Percentiles rank a stretch among this genome's conserved stretches.
phyloP scores from a whole-genome alignment of 2,888 invertebrate species.

The Sthenelais limicola region DNA sequence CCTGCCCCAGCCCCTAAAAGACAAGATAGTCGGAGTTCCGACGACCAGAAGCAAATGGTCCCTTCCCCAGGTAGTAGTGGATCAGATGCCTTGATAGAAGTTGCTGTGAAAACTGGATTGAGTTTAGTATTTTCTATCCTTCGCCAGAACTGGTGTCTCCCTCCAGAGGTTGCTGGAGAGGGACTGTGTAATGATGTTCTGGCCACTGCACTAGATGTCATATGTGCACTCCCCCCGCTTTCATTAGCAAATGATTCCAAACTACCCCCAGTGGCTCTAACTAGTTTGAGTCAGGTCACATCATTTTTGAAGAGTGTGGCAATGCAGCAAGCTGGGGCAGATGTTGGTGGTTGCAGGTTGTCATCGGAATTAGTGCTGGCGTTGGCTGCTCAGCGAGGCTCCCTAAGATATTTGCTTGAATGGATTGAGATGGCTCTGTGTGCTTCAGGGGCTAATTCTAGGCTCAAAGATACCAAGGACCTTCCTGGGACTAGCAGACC shows the following conservation, averaged over 20 bases:
- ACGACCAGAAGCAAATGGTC: conserved; percentile 24
- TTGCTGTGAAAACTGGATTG: conserved; percentile 78
- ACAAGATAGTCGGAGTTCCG: not conserved
- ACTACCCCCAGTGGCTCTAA: conserved; percentile 73
- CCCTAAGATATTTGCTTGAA: conserved; percentile 76
- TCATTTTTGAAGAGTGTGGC: conserved; percentile 75
- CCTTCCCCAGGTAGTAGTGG: conserved; percentile 47
- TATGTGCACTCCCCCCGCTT: conserved; percentile 76
- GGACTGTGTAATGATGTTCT: conserved; percentile 77
- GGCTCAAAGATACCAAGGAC: no score
- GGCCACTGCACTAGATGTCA: conserved; percentile 76
- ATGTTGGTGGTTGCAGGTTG: conserved; percentile 70
- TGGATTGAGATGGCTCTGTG: conserved; percentile 78
- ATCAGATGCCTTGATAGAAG: conserved; percentile 76
- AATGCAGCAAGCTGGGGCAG: conserved; percentile 74
- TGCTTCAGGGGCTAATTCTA: conserved; percentile 56
- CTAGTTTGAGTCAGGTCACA: conserved; percentile 76
- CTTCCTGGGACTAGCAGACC: no score
- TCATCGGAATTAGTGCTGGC: conserved; percentile 76
- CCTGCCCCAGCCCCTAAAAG: conserved; percentile 38
- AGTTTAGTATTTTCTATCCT: conserved; percentile 77
- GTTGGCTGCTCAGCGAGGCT: conserved; percentile 77
- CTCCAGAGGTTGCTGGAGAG: conserved; percentile 61
- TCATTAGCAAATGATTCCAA: conserved; percentile 77
- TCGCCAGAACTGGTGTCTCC: conserved; percentile 76